Base-by-base conservation (phyloP, 2,888 invertebrate species). In the Shargacucullia verbasci region DNA sequence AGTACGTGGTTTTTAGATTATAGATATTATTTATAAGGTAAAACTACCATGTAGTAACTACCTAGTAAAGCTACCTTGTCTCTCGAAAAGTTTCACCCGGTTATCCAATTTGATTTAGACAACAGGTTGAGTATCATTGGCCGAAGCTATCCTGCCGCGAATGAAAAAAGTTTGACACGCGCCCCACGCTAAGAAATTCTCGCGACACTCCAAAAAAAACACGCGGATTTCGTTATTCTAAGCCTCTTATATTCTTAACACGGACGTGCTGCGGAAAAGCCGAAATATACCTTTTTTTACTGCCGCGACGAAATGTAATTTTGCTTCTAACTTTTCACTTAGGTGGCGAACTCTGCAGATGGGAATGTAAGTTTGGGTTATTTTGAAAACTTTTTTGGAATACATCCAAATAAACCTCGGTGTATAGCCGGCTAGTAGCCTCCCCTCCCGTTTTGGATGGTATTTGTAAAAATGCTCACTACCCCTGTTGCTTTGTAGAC, bases 241-340 rank as follows among this genome's bases (percentile, higher is more conserved):
- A 90, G 87, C 88, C 81, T 83, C 88, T 88, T 88, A 88, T 86
- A 88, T 88, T 88, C 87, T 86, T 88, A 87, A 85, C 85, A 83
- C 83, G 83, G 71, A 74, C 81, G 79, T 78, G 78, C 76, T 73
- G 64, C 65, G 74, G 68, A 78, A 79, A 81, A 79, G 75, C 76
- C 69, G 48, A 57, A 77, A 77, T 70, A 67, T 62, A 67, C 70
- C 73, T 79, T 79, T 83, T 80, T 80, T 79, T 81, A 81, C 80
- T 75, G 73, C 60, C 72, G 54, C 64, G 59, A 59, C 71, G 81
- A 78, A 87, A 87, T 84, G 85, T 87, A 87, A 89, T 89, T 89
- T 88, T 73, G 68, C 79, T 77, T 79, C 82, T 83, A 91, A 90
- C 90, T 91, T 91, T 91, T 89, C 88, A 91, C 89, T 90, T 90